Conservation (phyloP, 2,888 invertebrate species). For the Xylota segnis region DNA sequence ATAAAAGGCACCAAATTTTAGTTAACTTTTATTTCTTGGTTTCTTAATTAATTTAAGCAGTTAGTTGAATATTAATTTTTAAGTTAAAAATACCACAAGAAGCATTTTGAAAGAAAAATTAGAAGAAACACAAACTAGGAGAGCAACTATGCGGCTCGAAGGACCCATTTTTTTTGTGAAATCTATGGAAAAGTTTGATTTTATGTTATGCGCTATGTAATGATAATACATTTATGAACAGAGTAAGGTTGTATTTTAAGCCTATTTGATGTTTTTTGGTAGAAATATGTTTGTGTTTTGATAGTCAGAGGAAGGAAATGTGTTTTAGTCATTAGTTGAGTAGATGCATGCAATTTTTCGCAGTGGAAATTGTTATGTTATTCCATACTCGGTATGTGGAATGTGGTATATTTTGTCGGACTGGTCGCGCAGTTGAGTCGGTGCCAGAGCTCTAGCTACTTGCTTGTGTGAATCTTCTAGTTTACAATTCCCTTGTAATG, state of each 20-base stretch:
- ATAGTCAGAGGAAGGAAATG: too few species aligned
- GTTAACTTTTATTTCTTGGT: slow-evolving; percentile 43
- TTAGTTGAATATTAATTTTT: slow-evolving; percentile 45
- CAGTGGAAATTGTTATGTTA: too few species aligned
- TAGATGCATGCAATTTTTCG: too few species aligned
- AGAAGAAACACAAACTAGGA: slow-evolving; percentile 20
- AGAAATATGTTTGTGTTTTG: too few species aligned
- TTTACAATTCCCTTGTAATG: too few species aligned
- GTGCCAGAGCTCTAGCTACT: too few species aligned
- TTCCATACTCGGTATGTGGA: too few species aligned
- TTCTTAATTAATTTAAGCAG: slow-evolving; percentile 42
- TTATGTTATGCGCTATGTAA: not conserved
- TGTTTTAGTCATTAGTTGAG: too few species aligned
- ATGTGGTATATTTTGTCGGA: too few species aligned
- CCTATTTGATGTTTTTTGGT: too few species aligned
- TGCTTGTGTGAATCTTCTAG: too few species aligned
- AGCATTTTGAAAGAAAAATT: slow-evolving; percentile 41
- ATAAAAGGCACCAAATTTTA: slow-evolving; percentile 74
- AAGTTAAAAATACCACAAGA: slow-evolving; percentile 12
- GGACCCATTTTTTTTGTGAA: slow-evolving; percentile 27
- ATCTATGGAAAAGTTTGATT: not conserved
- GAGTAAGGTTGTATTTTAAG: slow-evolving; percentile 4
- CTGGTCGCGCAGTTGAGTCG: too few species aligned
- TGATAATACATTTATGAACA: not conserved
- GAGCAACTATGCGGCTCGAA: slow-evolving; percentile 22